Base-by-base conservation (phyloP, 1,140 invertebrate genomes). In the Plectrocnemia conspersa region DNA sequence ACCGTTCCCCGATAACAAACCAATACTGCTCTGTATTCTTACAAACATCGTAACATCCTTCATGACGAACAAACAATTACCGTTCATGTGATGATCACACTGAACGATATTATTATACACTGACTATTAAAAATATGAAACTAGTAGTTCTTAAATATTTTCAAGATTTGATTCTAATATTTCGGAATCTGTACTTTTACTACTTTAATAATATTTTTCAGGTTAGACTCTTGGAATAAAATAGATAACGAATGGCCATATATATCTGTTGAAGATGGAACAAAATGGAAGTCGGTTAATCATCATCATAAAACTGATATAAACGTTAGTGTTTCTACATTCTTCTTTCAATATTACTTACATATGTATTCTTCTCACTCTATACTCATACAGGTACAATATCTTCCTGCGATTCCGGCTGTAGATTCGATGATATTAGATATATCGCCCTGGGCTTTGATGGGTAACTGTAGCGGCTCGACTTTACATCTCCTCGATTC, bases 341-440 rank as follows among this genome's bases (percentile, higher is more conserved):
- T 45, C 13, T 24, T 24, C 15, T n/a, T n/a, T n/a, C n/a, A n/a
- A n/a, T n/a, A n/a, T 9, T 9, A 38, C 15, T 9, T 38, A 9
- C 7, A 16, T 38, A 38, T 38, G 35, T 9, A 38, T 38, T 10
- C 15, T 10, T 38, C 6, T 38, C 9, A 9, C 6, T 38, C 6
- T 10, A 38, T 15, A 15, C 21, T n/a, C 35, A 33, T 53, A 18
- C 24, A 61, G 59, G 33, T 61, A 11, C 18, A 42, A 36, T 57
- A 52, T 27, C 36, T 57, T 13, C n/a, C 27, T 6, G 23, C 55
- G 10, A 38, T 61, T 10, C 19, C 29, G 10, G 27, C 45, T 0
- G 38, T 61, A 11, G 59, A 56, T 35, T 57, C 59, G 1, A 15
- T 57, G 16, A 32, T 54, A 15, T 38, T 61, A 3, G 59, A 61